Conservation (phyloP, 2,888 invertebrate genomes). For the Dastarcus helophoroides region DNA sequence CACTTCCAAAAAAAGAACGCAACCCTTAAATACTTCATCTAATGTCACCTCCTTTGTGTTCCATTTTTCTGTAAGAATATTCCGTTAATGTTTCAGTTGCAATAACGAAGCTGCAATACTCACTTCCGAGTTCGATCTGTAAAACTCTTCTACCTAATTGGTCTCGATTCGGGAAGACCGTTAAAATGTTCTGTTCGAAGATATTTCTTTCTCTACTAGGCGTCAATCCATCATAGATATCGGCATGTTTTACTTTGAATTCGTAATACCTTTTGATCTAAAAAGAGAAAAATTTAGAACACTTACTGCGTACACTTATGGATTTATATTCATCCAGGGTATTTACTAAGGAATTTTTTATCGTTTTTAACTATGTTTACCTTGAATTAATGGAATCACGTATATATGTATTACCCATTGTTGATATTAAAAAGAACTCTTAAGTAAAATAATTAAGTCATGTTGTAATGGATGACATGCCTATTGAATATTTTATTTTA, state of each 20-base stretch:
- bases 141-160: conserved; percentile 67
- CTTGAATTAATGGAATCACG: too few species aligned
- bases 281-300: conserved; percentile 19
- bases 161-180: conserved; percentile 68
- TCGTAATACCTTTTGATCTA: conserved; percentile 70
- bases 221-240: conserved; percentile 57
- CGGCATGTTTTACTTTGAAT: conserved; percentile 68
- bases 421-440: too few species aligned
- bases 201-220: conserved; percentile 67
- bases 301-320: neutral
- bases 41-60: conserved; percentile 66
- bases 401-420: too few species aligned
- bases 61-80: conserved; percentile 55
- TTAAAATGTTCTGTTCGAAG: conserved; percentile 66
- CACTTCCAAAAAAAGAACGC: conserved; percentile 68
- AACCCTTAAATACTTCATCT: conserved; percentile 75
- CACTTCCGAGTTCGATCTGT: conserved; percentile 71
- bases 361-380: too few species aligned
- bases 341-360: neutral
- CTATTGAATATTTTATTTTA: too few species aligned
- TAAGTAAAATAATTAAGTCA: too few species aligned
- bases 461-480: too few species aligned
- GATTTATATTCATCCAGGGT: neutral
- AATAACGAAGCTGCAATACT: conserved; percentile 30
- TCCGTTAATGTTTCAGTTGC: neutral